Evolutionary conservation across 2,797 vertebrate genomes (phyloP).

Genomic region (Pagetopsis macropterus): DNA sequence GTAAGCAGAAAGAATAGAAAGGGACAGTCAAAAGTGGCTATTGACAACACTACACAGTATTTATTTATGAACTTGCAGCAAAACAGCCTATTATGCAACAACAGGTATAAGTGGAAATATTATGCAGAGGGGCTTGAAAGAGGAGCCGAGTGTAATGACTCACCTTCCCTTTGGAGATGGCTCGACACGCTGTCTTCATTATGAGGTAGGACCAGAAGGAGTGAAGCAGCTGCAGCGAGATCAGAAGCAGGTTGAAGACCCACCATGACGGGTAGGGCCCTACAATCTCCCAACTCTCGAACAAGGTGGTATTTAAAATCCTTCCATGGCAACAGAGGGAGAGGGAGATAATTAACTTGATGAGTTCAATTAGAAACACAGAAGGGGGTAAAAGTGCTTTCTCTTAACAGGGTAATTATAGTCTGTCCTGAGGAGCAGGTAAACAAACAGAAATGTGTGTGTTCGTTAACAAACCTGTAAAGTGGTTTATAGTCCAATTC

Average conservation of each 20-base stretch:
- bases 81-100: slow-evolving; percentile 10
- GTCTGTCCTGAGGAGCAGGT: neutral
- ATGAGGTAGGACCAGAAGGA: slow-evolving; percentile 97
- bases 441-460: slow-evolving; percentile 12
- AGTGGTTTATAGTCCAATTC: slow-evolving; percentile 17
- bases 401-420: neutral
- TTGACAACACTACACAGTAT: slow-evolving; percentile 22
- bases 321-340: slow-evolving; percentile 73
- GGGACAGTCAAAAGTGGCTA: slow-evolving; percentile 67
- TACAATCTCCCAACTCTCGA: slow-evolving; percentile 97
- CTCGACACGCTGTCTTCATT: slow-evolving; percentile 92
- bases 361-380: slow-evolving; percentile 19
- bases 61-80: slow-evolving; percentile 7
- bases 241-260: slow-evolving; percentile 93
- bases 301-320: slow-evolving; percentile 94
- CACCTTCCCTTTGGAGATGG: slow-evolving; percentile 97
- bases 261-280: slow-evolving; percentile 96
- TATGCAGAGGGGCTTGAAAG: neutral
- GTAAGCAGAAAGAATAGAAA: slow-evolving; percentile 83
- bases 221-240: slow-evolving; percentile 92
- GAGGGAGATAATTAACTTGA: slow-evolving; percentile 26
- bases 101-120: slow-evolving; percentile 28
- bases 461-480: neutral
- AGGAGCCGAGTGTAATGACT: slow-evolving; percentile 57
- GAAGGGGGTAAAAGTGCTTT: neutral